Evolutionary conservation across 1,140 invertebrate genomes (phyloP).

Genomic region (Drosophila pandora): DNA sequence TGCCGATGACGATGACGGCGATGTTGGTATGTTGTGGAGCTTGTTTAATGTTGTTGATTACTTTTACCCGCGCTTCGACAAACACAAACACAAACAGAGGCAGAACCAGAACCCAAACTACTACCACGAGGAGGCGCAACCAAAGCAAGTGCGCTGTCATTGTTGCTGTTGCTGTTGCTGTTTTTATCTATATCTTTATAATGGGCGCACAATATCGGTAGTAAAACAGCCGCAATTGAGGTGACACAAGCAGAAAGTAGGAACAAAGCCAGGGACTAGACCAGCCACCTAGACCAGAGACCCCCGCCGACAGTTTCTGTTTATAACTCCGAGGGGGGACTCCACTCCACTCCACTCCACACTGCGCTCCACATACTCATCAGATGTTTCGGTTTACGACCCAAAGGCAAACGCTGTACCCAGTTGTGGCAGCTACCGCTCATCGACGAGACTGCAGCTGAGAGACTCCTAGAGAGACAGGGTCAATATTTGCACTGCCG

Average conservation of each 20-base stretch:
- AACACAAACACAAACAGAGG: conserved; percentile 39
- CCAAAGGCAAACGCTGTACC: conserved; percentile 60
- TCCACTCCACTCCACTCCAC: neutral
- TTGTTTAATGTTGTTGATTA: conserved; percentile 80
- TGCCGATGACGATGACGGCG: conserved; percentile 42
- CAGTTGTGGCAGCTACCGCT: conserved; percentile 62
- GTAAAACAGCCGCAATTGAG: conserved; percentile 76
- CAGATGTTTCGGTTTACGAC: conserved; percentile 60
- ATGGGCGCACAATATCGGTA: conserved; percentile 78
- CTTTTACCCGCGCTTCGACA: conserved; percentile 63
- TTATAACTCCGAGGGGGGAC: conserved; percentile 30
- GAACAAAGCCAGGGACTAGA: conserved; percentile 47
- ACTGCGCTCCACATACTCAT: conserved; percentile 45
- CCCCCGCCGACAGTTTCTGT: conserved; percentile 35
- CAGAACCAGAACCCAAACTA: conserved; percentile 28
- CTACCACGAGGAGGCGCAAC: conserved; percentile 23
- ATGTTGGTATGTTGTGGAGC: conserved; percentile 27
- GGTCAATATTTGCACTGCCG: conserved; percentile 75
- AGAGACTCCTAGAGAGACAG: conserved; percentile 46
- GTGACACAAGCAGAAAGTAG: conserved; percentile 59
- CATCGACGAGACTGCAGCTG: conserved; percentile 43
- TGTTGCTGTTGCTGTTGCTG: conserved; percentile 37
- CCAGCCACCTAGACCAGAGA: neutral
- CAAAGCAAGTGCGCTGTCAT: conserved; percentile 40
- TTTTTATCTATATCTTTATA: conserved; percentile 74